Conservation (phyloP, 1,140 invertebrate genomes). For the Dolichoris vasculosae region DNA sequence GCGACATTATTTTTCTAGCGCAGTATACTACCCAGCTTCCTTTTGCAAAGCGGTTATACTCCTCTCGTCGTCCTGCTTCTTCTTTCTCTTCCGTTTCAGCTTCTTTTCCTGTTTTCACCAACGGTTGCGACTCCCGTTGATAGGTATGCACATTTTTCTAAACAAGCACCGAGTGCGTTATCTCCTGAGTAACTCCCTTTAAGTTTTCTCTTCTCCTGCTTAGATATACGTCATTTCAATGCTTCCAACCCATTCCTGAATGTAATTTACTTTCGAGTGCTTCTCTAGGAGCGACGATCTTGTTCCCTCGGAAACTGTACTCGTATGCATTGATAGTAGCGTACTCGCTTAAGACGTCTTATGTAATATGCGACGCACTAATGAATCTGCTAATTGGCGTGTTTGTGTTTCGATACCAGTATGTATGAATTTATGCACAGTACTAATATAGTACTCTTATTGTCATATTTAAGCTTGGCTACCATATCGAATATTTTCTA, state of each 20-base stretch:
- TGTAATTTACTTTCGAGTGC: conserved; percentile 18
- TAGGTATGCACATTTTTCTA: no score
- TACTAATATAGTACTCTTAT: no score
- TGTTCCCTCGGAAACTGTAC: no score
- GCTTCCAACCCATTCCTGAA: not conserved
- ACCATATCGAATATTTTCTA: no score
- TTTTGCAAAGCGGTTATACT: no score
- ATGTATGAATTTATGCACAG: not conserved
- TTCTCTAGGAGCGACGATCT: not conserved
- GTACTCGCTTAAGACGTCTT: not conserved
- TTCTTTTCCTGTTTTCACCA: no score
- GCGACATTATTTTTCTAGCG: not conserved
- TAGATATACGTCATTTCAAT: conserved; percentile 6
- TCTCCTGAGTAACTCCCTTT: not conserved
- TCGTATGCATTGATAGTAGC: not conserved
- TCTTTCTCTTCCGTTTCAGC: not conserved
- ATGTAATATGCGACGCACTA: not conserved
- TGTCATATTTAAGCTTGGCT: not conserved
- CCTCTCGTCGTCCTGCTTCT: no score
- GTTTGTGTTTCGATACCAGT: not conserved
- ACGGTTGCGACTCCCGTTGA: no score
- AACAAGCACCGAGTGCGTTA: no score
- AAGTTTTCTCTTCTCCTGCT: not conserved
- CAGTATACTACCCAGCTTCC: no score
- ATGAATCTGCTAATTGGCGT: conserved; percentile 14